These are phyloP conservation scores for Nibea albiflora DNA, from an alignment of 2,113 vertebrate species.

Conservation along the genomic window DNA sequence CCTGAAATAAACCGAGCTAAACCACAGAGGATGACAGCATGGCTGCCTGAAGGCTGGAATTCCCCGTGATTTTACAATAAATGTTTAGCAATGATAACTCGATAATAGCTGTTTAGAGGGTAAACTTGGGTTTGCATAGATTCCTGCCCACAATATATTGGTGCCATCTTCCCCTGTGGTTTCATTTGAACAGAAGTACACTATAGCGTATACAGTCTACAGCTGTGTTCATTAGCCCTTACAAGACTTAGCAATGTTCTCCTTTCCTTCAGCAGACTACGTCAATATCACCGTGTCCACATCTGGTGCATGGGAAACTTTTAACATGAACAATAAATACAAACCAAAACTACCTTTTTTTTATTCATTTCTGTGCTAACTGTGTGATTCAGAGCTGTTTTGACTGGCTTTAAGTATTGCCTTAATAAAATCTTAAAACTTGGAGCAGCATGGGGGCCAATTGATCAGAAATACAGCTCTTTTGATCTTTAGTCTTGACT, in stretches of 20 bases:
- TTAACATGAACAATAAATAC: not conserved
- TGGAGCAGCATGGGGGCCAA: not conserved
- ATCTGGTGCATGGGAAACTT: not conserved
- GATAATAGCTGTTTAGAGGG: not conserved
- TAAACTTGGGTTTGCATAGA: not conserved
- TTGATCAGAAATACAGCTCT: not conserved
- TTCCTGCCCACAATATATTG: not conserved
- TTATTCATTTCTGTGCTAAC: not conserved
- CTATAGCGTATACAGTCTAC: too few species aligned
- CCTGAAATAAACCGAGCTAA: not conserved
- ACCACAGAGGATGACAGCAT: not conserved
- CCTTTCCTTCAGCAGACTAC: too few species aligned
- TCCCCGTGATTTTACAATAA: not conserved
- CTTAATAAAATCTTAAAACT: not conserved
- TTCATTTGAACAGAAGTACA: not conserved
- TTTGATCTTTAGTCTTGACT: not conserved
- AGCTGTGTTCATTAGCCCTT: too few species aligned
- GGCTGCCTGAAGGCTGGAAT: not conserved
- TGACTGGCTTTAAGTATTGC: not conserved
- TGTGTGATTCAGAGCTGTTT: not conserved
- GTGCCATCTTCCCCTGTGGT: not conserved
- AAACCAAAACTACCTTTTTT: not conserved
- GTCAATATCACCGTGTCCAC: not conserved
- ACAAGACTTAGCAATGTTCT: not conserved
- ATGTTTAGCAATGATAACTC: not conserved